Evolutionary conservation across 2,888 invertebrate species (phyloP), one percentile per base, ranked within the genome.

Genomic region (Cartodere bifasciata): DNA sequence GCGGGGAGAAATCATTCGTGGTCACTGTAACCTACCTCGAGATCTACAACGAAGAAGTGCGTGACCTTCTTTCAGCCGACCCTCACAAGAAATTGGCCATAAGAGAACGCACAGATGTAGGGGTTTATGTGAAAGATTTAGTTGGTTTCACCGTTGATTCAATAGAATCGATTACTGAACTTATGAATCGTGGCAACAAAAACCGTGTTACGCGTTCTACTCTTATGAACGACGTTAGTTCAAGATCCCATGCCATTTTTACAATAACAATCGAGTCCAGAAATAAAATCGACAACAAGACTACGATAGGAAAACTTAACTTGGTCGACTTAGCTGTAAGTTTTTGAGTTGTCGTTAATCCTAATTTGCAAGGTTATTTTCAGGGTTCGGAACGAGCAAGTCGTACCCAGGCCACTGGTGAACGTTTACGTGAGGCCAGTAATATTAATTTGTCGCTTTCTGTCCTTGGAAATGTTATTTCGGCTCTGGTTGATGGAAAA

Each of bases 41-140:
- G 67, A 97, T 99, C 39, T 98, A 98, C 63, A 98, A 98, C 59
- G 98, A 98, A 61, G 97, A 98, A 61, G 91, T 98, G 0, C 72
- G 95, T 14, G 98, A 99, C 64, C 67, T 98, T 23, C 66, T 98
- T 23, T 57, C 62, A 2, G 87, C 86, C 57, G 86, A 91, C 58
- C 85, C 88, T 16, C 78, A 77, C 44, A 75, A 74, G 48, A 78
- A 81, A 47, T 64, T 94, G 9, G 91, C 94, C 60, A 87, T 97
- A 2, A 90, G 94, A 58, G 97, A 98, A 61, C 65, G 94, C 4
- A 84, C 91, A 0, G 95, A 97, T 52, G 83, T 94, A 39, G 95
- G 97, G 2, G 95, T 98, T 3, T 98, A 94, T 57, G 95, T 99
- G 0, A 94, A 95, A 60, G 97, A 97, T 56, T 70, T 99, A 10